A percentile compares a stretch with the other conserved stretches of the same genome.
These are phyloP conservation scores for Hyles euphorbiae DNA, from an alignment of 1,140 invertebrate genomes.

Conservation along the genomic window DNA sequence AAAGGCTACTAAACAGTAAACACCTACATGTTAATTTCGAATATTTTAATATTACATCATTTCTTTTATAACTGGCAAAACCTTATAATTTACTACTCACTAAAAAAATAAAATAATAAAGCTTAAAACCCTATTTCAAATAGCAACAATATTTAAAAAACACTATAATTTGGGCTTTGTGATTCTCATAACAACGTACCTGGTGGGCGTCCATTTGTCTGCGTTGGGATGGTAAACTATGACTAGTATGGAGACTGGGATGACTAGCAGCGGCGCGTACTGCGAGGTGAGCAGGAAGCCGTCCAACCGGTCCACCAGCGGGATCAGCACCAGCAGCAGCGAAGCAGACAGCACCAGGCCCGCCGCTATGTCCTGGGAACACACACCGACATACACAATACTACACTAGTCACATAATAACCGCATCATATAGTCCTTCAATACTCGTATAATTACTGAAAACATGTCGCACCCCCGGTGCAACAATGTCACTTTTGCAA, in stretches of 20 bases:
- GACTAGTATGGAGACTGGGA: constrained; percentile 79
- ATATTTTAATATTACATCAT: no score
- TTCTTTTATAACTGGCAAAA: no score
- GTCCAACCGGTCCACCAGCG: constrained; percentile 84
- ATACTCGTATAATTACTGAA: no score
- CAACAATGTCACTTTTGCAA: no score
- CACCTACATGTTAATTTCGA: no score
- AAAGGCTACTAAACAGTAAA: no score
- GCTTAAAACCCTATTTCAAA: no score
- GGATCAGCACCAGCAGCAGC: constrained; percentile 84
- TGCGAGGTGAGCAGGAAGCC: constrained; percentile 81
- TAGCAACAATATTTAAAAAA: neutral
- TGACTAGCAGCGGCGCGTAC: constrained; percentile 80
- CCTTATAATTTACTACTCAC: no score
- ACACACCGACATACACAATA: neutral
- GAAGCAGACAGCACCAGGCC: constrained; percentile 81
- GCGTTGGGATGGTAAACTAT: constrained; percentile 85
- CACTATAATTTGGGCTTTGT: neutral
- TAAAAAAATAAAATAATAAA: no score
- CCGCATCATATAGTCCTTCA: no score
- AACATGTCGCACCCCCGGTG: no score
- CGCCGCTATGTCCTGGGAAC: constrained; percentile 84
- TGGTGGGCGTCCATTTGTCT: constrained; percentile 88
- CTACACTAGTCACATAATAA: no score
- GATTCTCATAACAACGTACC: constrained; percentile 61